A percentile compares a stretch with the other conserved stretches of the same genome.
Evolutionary conservation across 2,113 vertebrate genomes (phyloP).

Genomic region (Nesospiza acunhae): DNA sequence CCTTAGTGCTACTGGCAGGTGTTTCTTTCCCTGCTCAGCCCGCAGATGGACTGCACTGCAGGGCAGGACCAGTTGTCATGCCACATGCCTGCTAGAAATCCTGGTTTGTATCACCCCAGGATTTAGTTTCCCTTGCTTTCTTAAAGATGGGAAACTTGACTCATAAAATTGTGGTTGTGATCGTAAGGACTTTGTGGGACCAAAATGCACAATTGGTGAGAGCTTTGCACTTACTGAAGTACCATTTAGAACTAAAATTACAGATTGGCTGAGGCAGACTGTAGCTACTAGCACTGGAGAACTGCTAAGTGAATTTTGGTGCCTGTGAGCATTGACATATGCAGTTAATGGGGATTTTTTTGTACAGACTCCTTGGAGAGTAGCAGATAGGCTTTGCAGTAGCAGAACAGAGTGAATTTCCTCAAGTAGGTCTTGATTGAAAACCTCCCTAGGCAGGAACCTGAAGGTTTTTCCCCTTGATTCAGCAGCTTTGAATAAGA

Average conservation of each 20-base stretch:
- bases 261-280: not conserved
- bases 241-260: not conserved
- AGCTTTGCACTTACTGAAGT: not conserved
- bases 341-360: not conserved
- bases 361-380: not conserved
- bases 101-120: not conserved
- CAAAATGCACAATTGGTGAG: not conserved
- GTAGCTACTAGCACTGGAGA: not conserved
- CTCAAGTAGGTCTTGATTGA: not conserved
- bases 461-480: not conserved
- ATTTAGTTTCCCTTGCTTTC: not conserved
- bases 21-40: accelerated
- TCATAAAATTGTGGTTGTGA: accelerated
- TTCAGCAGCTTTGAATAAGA: not conserved
- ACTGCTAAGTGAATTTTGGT: not conserved
- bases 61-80: not conserved
- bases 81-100: not conserved
- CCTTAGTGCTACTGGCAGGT: not conserved
- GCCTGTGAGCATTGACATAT: not conserved
- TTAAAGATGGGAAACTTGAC: not conserved
- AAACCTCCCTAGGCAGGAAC: not conserved
- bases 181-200: not conserved
- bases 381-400: not conserved
- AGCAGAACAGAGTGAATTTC: not conserved
- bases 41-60: too few species aligned